Conservation (phyloP, 1,140 invertebrate species). For the Sminthurinus signatus region DNA sequence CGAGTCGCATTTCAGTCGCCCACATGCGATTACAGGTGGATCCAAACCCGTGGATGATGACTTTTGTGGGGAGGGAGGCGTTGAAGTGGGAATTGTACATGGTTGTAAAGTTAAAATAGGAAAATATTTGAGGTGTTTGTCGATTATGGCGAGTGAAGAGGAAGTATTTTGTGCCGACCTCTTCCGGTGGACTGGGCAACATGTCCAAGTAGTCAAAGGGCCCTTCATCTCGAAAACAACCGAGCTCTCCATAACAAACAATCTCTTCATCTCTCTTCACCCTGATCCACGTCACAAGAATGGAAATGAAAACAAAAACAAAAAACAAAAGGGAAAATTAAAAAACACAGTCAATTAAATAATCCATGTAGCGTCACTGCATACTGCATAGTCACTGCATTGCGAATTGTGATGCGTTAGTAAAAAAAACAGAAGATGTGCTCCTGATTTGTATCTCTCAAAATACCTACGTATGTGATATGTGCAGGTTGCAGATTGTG, state of each 20-base stretch:
- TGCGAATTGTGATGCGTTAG: too few species aligned
- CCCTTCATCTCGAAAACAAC: conserved; percentile 85
- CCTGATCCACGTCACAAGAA: too few species aligned
- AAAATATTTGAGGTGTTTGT: conserved; percentile 43
- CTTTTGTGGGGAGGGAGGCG: conserved; percentile 63
- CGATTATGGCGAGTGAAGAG: conserved; percentile 48
- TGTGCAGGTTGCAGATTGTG: too few species aligned
- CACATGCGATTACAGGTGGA: conserved; percentile 81
- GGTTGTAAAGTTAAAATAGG: conserved; percentile 54
- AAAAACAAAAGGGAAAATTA: too few species aligned
- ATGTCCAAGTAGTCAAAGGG: conserved; percentile 68
- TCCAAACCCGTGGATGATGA: conserved; percentile 92
- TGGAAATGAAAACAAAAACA: too few species aligned
- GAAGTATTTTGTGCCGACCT: conserved; percentile 65
- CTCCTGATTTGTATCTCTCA: too few species aligned
- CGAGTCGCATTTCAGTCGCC: conserved; percentile 87
- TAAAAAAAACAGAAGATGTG: too few species aligned
- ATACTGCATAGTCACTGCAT: too few species aligned
- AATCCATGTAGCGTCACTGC: too few species aligned
- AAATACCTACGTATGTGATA: too few species aligned
- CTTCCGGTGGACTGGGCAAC: conserved; percentile 75
- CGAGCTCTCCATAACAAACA: conserved; percentile 85
- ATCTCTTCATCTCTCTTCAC: conserved; percentile 50
- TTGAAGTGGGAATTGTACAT: conserved; percentile 46
- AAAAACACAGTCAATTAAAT: too few species aligned